These are phyloP conservation scores for Acronicta aceris DNA, from an alignment of 2,888 invertebrate species.

Conservation along the genomic window DNA sequence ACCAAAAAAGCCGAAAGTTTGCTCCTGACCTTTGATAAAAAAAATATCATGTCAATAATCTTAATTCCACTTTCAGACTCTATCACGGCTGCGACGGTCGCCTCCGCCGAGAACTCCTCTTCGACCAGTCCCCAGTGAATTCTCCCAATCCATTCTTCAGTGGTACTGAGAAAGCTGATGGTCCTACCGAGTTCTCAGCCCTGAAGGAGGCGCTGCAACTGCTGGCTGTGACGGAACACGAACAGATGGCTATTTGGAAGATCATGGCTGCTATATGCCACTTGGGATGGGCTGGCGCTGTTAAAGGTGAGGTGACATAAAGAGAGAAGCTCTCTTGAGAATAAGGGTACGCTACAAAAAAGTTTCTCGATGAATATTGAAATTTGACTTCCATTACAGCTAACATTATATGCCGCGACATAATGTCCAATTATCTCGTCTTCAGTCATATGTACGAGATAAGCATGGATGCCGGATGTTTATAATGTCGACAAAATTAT, in stretches of 20 bases:
- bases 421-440: too few species aligned
- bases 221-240: slow-evolving; percentile 93
- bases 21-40: too few species aligned
- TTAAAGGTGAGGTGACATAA: slow-evolving; percentile 91
- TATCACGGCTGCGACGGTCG: slow-evolving; percentile 95
- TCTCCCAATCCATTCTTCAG: slow-evolving; percentile 93
- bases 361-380: too few species aligned
- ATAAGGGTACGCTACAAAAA: too few species aligned
- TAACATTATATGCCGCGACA: too few species aligned
- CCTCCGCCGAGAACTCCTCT: slow-evolving; percentile 94
- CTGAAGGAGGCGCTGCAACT: slow-evolving; percentile 93
- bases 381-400: too few species aligned
- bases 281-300: slow-evolving; percentile 95
- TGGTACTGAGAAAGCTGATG: slow-evolving; percentile 94
- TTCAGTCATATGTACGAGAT: too few species aligned
- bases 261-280: slow-evolving; percentile 98
- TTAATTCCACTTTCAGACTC: slow-evolving; percentile 87
- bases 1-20: too few species aligned
- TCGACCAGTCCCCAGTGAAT: slow-evolving; percentile 91
- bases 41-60: too few species aligned
- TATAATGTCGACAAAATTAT: too few species aligned
- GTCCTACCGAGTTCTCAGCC: slow-evolving; percentile 94
- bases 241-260: slow-evolving; percentile 95
- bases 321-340: too few species aligned
- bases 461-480: too few species aligned